Evolutionary conservation across 2,888 invertebrate genomes (phyloP).

Genomic region (Cephus sareptanus): DNA sequence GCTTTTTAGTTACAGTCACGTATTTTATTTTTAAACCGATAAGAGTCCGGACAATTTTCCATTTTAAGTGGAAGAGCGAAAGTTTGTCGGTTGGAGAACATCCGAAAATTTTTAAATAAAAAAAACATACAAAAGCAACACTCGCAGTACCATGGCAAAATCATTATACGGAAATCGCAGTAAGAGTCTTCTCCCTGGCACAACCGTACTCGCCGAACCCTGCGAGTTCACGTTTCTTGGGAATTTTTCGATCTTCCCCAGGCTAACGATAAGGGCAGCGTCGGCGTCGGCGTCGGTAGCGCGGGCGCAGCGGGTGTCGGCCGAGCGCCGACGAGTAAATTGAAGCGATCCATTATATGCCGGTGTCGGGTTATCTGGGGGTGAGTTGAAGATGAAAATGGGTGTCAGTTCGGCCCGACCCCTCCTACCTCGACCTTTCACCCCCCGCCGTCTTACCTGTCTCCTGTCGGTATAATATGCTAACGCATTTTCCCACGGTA

Average conservation of each 20-base stretch:
- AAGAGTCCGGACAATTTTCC: neutral
- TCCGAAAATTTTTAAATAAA: too few relatives aligned
- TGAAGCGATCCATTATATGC: constrained; percentile 56
- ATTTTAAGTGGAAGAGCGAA: neutral
- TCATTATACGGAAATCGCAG: neutral
- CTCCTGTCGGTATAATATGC: neutral
- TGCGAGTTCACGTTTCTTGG: constrained; percentile 6
- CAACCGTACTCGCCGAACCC: neutral
- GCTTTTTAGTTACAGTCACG: neutral
- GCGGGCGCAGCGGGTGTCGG: constrained; percentile 36
- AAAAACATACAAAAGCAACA: neutral
- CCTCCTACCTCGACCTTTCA: neutral
- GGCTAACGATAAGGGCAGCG: constrained; percentile 21
- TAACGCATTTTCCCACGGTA: neutral
- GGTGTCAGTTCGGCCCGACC: constrained; percentile 11
- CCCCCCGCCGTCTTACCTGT: neutral
- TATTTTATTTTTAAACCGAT: neutral
- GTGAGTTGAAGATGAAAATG: constrained; percentile 21
- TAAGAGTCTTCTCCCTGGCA: neutral
- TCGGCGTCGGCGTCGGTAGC: neutral
- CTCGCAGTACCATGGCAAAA: neutral
- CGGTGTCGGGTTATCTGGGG: constrained; percentile 41
- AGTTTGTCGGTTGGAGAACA: neutral
- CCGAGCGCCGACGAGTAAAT: constrained; percentile 49
- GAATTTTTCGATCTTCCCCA: constrained; percentile 41